Evolutionary conservation across 2,113 vertebrate genomes (phyloP).

Genomic region (Rhinogobius similis): DNA sequence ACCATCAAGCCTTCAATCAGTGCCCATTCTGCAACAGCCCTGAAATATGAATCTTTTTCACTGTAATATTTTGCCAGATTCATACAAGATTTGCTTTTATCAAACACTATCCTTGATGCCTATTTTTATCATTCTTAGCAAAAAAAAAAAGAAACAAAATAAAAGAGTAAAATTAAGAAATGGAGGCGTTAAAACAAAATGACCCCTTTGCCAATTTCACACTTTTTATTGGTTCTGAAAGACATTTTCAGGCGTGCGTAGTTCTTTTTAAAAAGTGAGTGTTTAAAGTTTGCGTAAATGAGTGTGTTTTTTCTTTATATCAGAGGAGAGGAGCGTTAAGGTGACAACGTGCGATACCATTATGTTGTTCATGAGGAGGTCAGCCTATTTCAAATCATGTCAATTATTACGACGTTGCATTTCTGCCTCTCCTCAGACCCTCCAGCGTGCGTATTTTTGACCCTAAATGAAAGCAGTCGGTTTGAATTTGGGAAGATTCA

Average conservation of each 20-base stretch:
- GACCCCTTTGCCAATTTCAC: neutral
- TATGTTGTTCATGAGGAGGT: neutral
- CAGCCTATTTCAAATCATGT: neutral
- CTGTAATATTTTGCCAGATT: neutral
- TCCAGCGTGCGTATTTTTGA: slow-evolving; percentile 15
- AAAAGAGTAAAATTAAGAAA: too few relatives aligned
- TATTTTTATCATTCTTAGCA: neutral
- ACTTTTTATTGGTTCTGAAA: neutral
- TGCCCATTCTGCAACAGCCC: neutral
- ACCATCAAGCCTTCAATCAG: neutral
- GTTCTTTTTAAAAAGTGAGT: neutral
- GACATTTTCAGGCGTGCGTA: neutral
- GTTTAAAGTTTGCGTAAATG: neutral
- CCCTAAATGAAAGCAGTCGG: slow-evolving; percentile 34
- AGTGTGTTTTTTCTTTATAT: neutral
- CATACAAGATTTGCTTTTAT: neutral
- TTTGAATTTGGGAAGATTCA: slow-evolving; percentile 38
- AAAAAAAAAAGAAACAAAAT: neutral
- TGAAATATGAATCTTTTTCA: neutral
- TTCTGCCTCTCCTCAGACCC: neutral
- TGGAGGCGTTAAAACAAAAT: neutral
- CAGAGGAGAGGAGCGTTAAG: neutral
- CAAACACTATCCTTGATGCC: neutral
- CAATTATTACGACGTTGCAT: neutral
- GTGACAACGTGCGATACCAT: neutral